phyloP scores from a whole-genome alignment of 92 coral and sea anemone species.

The Phenganax stokvisi region DNA sequence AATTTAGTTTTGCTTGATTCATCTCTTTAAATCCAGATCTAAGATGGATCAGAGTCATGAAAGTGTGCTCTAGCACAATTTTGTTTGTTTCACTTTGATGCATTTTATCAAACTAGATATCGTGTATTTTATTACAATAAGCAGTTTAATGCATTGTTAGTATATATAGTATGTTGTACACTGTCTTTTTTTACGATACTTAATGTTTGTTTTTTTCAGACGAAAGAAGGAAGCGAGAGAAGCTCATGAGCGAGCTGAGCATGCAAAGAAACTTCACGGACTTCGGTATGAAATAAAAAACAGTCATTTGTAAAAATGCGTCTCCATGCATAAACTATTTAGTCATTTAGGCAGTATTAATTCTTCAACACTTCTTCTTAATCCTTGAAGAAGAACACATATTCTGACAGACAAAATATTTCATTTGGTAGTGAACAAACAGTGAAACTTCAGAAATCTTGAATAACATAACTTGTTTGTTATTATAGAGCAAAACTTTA shows the following conservation, averaged over 20 bases:
- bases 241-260: slow-evolving; percentile 85
- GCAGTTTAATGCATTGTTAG: neutral
- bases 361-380: neutral
- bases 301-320: neutral
- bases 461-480: neutral
- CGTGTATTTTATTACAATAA: too few species aligned
- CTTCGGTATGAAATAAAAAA: slow-evolving; percentile 56
- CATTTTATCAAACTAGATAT: too few species aligned
- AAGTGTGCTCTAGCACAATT: too few species aligned
- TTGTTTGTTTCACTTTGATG: too few species aligned
- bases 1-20: too few species aligned
- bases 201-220: slow-evolving; percentile 33
- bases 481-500: slow-evolving; percentile 73
- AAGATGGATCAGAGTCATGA: too few species aligned
- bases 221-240: slow-evolving; percentile 94
- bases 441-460: neutral
- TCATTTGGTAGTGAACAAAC: neutral
- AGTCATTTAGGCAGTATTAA: neutral
- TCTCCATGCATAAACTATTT: too few species aligned
- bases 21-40: too few species aligned
- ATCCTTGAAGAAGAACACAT: neutral
- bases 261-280: slow-evolving; percentile 97
- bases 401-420: too few species aligned
- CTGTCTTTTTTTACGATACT: neutral
- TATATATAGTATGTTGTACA: neutral